phyloP scores from a whole-genome alignment of 2,113 vertebrate genomes.

The Phalacrocorax brasilianus region DNA sequence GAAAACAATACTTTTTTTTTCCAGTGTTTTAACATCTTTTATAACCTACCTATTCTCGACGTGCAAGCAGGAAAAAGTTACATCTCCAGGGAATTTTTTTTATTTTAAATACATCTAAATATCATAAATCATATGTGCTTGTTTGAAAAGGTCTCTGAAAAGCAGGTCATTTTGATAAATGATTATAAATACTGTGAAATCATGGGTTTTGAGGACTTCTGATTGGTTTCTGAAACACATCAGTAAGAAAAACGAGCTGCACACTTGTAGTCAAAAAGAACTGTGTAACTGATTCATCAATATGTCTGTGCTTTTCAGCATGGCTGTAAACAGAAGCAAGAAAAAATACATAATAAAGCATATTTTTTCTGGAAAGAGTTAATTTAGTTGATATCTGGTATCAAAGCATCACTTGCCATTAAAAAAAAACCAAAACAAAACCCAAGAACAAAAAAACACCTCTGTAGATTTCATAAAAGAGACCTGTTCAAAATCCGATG shows the following conservation, averaged over 20 bases:
- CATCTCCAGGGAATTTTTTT: conserved; percentile 50
- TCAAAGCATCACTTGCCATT: background rate
- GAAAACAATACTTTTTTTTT: background rate
- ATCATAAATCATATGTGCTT: conserved; percentile 61
- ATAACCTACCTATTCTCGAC: background rate
- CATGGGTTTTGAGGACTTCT: conserved; percentile 59
- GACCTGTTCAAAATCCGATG: background rate
- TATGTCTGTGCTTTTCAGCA: conserved; percentile 44
- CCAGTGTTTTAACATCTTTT: background rate
- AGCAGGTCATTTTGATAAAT: conserved; percentile 68
- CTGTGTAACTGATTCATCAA: conserved; percentile 58
- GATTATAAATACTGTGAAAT: conserved; percentile 64
- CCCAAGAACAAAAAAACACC: background rate
- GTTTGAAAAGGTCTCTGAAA: conserved; percentile 62
- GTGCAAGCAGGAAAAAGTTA: background rate
- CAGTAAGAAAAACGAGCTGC: conserved; percentile 62
- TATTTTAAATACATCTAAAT: conserved; percentile 62
- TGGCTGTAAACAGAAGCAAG: background rate
- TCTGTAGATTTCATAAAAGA: background rate
- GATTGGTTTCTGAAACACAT: conserved; percentile 62
- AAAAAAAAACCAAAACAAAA: background rate
- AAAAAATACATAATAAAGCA: conserved; percentile 15
- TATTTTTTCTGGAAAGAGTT: conserved; percentile 10
- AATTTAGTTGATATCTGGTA: conserved; percentile 3
- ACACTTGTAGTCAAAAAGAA: conserved; percentile 45